Base-by-base conservation (phyloP, 1,140 invertebrate species). In the Brachionus calyciflorus region DNA sequence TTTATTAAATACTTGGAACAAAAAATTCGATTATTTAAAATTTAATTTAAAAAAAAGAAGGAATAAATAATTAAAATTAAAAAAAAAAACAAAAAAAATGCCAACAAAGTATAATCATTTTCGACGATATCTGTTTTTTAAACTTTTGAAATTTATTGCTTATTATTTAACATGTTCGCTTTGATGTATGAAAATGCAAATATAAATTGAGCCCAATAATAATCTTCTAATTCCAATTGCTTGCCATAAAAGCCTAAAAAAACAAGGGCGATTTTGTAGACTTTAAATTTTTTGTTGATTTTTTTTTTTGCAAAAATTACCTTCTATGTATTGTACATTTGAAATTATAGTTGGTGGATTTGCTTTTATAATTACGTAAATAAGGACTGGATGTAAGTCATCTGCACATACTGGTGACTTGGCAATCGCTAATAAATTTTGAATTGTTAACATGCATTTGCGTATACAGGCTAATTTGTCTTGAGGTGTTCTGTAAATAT, bases 191-290 rank as follows among this genome's bases (percentile, higher is more conserved):
- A 73, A 73, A 73, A 73, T 41, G 69, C 69, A 37, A 73, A 73
- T 21, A 73, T 73, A 73, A 98, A 98, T 83, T 98, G 94, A 46
- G 93, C 96, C 96, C 96, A 99, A 90, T 94, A 97, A 85, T 98
- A 99, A n/a, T 73, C 69, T 49, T 73, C 46, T 3, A 41, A 49
- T 37, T 73, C 69, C n/a, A 73, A 37, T 51, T 73, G 46, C 33
- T 73, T 73, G 9, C 69, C 69, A 46, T 73, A 73, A 51, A 51
- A 73, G 0, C 46, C 69, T 73, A 51, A 10, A 49, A 49, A 51
- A 7, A 26, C 49, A 73, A 44, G 10, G 3, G n/a, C n/a, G n/a
- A n/a, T n/a, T n/a, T n/a, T n/a, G n/a, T n/a, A 46, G 46, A 73
- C 24, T 30, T 53, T 49, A 73, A 41, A 48, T n/a, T 2, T 2